Conservation (phyloP, 2,797 vertebrate species). For the Coregonus ussuriensis region DNA sequence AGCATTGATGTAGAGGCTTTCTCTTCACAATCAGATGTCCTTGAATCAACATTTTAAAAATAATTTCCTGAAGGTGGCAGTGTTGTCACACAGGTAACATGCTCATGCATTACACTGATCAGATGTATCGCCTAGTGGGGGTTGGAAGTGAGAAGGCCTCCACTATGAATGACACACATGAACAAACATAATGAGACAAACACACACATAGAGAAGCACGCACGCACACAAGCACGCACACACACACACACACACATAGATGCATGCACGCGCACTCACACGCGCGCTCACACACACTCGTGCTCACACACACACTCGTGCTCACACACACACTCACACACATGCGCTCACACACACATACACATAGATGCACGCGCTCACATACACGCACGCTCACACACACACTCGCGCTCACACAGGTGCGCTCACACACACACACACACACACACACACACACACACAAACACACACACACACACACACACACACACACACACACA, state of each 20-base stretch:
- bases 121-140: constrained; percentile 1
- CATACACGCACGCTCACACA: too few species aligned
- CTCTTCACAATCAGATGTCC: background rate
- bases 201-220: background rate
- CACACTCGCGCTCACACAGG: background rate
- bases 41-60: background rate
- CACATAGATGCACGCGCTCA: background rate
- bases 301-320: background rate
- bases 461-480: background rate
- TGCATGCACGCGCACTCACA: background rate
- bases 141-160: constrained; percentile 11
- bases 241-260: background rate
- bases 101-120: background rate
- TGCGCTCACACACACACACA: background rate
- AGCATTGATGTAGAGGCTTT: background rate
- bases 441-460: background rate
- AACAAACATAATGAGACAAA: background rate
- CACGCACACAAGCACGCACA: constrained; percentile 1
- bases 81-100: constrained; percentile 31
- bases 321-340: background rate
- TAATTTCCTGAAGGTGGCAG: constrained; percentile 36
- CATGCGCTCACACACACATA: background rate
- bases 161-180: constrained; percentile 12
- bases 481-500: constrained; percentile 2
- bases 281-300: background rate